These are phyloP conservation scores for Temnopleurus reevesii DNA, from an alignment of 53 echinoderm and acorn worm genomes.

Conservation along the genomic window DNA sequence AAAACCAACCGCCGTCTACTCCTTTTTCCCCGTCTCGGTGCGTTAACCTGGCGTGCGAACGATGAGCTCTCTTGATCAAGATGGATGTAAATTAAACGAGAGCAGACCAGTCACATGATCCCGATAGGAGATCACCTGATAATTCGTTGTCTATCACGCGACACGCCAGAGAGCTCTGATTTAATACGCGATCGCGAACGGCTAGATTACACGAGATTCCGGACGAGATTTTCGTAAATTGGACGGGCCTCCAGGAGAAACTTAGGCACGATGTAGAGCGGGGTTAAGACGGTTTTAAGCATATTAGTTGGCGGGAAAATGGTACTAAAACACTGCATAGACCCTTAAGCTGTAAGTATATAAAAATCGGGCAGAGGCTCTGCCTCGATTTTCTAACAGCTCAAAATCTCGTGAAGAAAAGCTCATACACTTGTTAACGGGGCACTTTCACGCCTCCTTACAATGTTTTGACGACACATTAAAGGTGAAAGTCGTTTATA, in stretches of 20 bases:
- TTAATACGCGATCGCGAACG: conserved; percentile 19
- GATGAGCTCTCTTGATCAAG: not conserved
- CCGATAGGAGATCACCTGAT: conserved; percentile 17
- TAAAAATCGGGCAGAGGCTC: not conserved
- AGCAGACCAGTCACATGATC: conserved; percentile 20
- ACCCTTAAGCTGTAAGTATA: not conserved
- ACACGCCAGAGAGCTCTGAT: not conserved
- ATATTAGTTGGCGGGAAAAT: not conserved
- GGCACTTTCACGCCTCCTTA: not conserved
- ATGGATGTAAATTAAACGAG: not conserved
- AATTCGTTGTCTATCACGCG: conserved; percentile 12
- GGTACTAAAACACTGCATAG: not conserved
- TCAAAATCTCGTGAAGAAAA: not conserved
- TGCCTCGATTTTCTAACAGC: not conserved
- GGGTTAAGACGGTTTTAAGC: not conserved
- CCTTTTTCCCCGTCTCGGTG: not conserved
- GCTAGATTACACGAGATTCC: conserved; percentile 14
- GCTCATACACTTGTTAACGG: not conserved
- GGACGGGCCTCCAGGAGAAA: not conserved
- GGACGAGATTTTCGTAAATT: not conserved
- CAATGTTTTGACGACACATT: not conserved
- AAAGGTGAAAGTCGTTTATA: not conserved
- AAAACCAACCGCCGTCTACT: no score
- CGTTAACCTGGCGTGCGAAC: conserved; percentile 16
- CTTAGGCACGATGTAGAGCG: not conserved